Base-by-base conservation (phyloP, 2,888 invertebrate species). In the Gryllus longicercus region DNA sequence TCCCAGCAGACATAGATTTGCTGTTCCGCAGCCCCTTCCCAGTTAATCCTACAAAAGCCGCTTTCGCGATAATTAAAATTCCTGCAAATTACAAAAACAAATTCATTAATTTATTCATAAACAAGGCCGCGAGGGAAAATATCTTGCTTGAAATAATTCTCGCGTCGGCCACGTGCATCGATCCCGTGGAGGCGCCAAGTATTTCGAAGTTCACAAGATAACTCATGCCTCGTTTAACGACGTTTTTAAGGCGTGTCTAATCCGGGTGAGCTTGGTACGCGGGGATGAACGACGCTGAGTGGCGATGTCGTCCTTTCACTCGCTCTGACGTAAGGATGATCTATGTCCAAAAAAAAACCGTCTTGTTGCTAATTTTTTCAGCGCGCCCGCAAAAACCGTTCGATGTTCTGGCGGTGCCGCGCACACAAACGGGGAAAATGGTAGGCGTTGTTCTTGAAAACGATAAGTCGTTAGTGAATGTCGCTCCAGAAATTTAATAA, bases 11-110 rank as follows among this genome's bases (percentile, higher is more conserved):
- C 63, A 63, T 38, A 38, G 8, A 38, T 38, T 38, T 38, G 38
- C 38, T 38, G 38, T 38, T 38, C 38, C 5, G 38, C 38, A 38
- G 38, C 8, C 38, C 38, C 38, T 38, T 5, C 38, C 38, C 38
- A 8, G 38, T 63, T 63, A 63, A 63, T 63, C 63, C n/a, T n/a
- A n/a, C n/a, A 63, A n/a, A 63, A 63, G 63, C 63, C n/a, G 63
- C 63, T 63, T 63, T 63, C 63, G n/a, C 63, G 63, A 63, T 63
- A 63, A 63, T 63, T 63, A 63, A 63, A 63, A 63, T 14, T 63
- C 63, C n/a, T 14, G 63, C 63, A 63, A 63, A n/a, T 63, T n/a
- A 63, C 63, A n/a, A 63, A 63, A 63, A 63, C 63, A 63, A 63
- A 18, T 63, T 63, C 63, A 16, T 63, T 63, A 63, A 63, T 63